Base-by-base conservation (phyloP, 2,113 vertebrate species). In the Microtus montanus region DNA sequence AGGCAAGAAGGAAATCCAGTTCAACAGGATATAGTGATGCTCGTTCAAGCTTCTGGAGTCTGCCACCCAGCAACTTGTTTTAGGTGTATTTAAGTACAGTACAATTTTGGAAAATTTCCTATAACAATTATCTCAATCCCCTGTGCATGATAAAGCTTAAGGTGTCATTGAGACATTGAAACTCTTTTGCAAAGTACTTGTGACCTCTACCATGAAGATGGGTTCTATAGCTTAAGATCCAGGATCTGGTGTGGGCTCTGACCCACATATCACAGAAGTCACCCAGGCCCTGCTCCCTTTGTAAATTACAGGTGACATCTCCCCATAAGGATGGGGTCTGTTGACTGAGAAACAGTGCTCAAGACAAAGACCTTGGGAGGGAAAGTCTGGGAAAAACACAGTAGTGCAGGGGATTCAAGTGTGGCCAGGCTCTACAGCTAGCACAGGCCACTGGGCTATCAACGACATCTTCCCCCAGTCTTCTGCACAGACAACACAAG, bases 391-490 rank as follows among this genome's bases (percentile, higher is more conserved):
- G 75, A 52, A 33, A 79, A 79, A n/a, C 30, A 70, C 24, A 35
- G 19, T n/a, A 70, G 33, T 70, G 0, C 33, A 7, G 33, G 68
- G 68, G 33, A 71, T n/a, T 71, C 68, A n/a, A n/a, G 68, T 71
- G 35, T n/a, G 68, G 68, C 35, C 35, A n/a, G 68, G 35, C 15
- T 15, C 68, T 71, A 8, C 68, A 71, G 68, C 3, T n/a, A n/a
- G 35, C 33, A n/a, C 68, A 71, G 68, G 6, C 8, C 35, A n/a
- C 15, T n/a, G 3, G 68, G 33, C 68, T n/a, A 71, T 71, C 1
- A 19, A 26, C 1, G 33, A 35, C 13, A 35, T 0, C 68, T 6
- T 6, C 2, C n/a, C 15, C 15, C 35, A 71, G 35, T 7, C 68
- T 71, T 71, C 15, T 35, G 68, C 41, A 6, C 22, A 35, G 6